phyloP scores from a whole-genome alignment of 2,888 invertebrate species.

The Pyrgus malvae region DNA sequence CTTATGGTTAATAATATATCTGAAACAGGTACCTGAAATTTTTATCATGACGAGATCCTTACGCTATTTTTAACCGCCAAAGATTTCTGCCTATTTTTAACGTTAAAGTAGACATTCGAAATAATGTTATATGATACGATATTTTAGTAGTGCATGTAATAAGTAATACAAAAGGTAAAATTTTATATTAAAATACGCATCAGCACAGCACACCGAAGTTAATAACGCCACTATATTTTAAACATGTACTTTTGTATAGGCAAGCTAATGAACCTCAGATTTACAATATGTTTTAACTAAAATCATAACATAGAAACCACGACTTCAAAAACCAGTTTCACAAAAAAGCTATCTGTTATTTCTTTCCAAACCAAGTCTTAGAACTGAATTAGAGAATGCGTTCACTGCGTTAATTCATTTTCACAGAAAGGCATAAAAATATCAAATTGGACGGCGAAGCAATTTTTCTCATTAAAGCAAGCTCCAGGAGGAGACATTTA shows the following conservation, averaged over 20 bases:
- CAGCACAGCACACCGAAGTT: neutral
- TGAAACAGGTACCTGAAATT: conserved; percentile 26
- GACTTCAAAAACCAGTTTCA: conserved; percentile 7
- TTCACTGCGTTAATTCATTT: too few species aligned
- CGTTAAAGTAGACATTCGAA: neutral
- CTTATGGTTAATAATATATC: conserved; percentile 21
- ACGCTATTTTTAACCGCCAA: conserved; percentile 13
- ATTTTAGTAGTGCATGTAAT: conserved; percentile 4
- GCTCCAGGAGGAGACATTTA: conserved; percentile 17
- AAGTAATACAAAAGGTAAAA: conserved; percentile 5
- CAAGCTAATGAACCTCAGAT: neutral
- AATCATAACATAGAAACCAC: neutral
- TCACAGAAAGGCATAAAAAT: conserved; percentile 35
- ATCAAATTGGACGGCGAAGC: conserved; percentile 52
- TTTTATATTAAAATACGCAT: conserved; percentile 14
- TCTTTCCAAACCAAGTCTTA: neutral
- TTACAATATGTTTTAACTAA: neutral
- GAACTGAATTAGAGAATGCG: neutral
- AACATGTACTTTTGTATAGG: neutral
- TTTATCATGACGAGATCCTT: conserved; percentile 20
- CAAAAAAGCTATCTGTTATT: neutral
- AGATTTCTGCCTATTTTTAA: conserved; percentile 20
- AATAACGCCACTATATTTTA: neutral
- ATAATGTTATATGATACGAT: neutral
- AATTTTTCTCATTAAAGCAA: conserved; percentile 41